phyloP scores from a whole-genome alignment of 92 coral and sea anemone species.

The Muricea muricata region DNA sequence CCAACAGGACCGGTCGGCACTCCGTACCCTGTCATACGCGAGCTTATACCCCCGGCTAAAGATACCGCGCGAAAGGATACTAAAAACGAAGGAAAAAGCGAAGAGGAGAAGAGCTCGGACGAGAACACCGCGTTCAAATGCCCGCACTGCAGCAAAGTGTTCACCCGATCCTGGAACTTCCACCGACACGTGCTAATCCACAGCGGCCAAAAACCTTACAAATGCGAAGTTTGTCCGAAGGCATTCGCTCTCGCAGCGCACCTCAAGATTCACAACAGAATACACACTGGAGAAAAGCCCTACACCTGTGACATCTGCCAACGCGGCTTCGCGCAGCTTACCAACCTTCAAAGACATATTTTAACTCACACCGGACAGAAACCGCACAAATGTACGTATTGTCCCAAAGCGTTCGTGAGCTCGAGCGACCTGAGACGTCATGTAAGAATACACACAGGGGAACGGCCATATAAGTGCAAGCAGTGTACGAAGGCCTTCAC shows the following conservation, averaged over 20 bases:
- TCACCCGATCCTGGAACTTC: slow-evolving; percentile 98
- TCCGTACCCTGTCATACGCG: slow-evolving; percentile 54
- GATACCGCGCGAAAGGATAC: slow-evolving; percentile 57
- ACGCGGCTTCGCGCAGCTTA: slow-evolving; percentile 97
- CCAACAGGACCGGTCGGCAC: slow-evolving; percentile 56
- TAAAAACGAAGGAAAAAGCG: slow-evolving; percentile 71
- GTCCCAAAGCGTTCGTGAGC: slow-evolving; percentile 99
- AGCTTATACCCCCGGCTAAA: slow-evolving; percentile 52
- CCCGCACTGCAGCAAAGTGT: slow-evolving; percentile 95
- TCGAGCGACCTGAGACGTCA: slow-evolving; percentile 97
- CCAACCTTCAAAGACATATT: slow-evolving; percentile 94
- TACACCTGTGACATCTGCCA: slow-evolving; percentile 97
- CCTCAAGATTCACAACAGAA: slow-evolving; percentile 96
- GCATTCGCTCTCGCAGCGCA: slow-evolving; percentile 99
- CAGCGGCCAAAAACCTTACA: slow-evolving; percentile 98
- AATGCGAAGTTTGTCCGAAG: slow-evolving; percentile 97
- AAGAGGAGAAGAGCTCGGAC: slow-evolving; percentile 76
- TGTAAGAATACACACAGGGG: slow-evolving; percentile 96
- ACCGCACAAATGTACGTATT: slow-evolving; percentile 96
- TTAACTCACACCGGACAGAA: slow-evolving; percentile 98
- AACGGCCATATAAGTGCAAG: too few relatives aligned
- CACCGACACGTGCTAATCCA: slow-evolving; percentile 97
- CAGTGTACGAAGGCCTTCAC: slow-evolving; percentile 99
- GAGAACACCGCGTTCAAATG: slow-evolving; percentile 80
- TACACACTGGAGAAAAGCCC: slow-evolving; percentile 90